A percentile compares a stretch with the other conserved stretches of the same genome.
phyloP scores from a whole-genome alignment of 2,888 invertebrate genomes.

The Eupithecia vulgata region DNA sequence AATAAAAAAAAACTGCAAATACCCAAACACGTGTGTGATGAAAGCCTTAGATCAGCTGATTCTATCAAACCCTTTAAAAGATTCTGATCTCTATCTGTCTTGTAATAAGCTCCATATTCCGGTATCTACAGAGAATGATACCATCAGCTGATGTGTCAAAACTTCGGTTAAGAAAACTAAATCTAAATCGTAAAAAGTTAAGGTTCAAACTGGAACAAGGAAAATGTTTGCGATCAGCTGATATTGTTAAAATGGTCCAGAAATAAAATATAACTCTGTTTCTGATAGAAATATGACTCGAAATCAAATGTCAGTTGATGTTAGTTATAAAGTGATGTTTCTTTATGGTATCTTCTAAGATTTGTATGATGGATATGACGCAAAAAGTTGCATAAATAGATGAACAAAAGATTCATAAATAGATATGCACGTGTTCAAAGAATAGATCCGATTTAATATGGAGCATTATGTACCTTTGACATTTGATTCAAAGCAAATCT shows the following conservation, averaged over 20 bases:
- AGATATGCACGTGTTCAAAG: conserved; percentile 29
- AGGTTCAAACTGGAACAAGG: not conserved
- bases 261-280: not conserved
- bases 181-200: not conserved
- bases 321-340: not conserved
- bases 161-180: not conserved
- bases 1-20: conserved; percentile 63
- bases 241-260: conserved; percentile 44
- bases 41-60: conserved; percentile 71
- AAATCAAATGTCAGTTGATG: conserved; percentile 8
- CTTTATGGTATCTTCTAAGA: conserved; percentile 20
- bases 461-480: conserved; percentile 4
- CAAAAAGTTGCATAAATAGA: conserved; percentile 20
- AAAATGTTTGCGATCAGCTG: conserved; percentile 68
- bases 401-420: conserved; percentile 18
- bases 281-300: conserved; percentile 3
- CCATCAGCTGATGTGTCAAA: conserved; percentile 8
- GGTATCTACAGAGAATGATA: not conserved
- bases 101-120: not conserved
- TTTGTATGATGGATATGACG: conserved; percentile 28
- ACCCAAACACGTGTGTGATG: conserved; percentile 67
- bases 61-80: not conserved
- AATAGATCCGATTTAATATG: conserved; percentile 31
- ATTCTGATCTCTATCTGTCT: not conserved
- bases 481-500: conserved; percentile 18